Evolutionary conservation across 2,888 invertebrate species (phyloP).

Genomic region (Thymelicus lineola): DNA sequence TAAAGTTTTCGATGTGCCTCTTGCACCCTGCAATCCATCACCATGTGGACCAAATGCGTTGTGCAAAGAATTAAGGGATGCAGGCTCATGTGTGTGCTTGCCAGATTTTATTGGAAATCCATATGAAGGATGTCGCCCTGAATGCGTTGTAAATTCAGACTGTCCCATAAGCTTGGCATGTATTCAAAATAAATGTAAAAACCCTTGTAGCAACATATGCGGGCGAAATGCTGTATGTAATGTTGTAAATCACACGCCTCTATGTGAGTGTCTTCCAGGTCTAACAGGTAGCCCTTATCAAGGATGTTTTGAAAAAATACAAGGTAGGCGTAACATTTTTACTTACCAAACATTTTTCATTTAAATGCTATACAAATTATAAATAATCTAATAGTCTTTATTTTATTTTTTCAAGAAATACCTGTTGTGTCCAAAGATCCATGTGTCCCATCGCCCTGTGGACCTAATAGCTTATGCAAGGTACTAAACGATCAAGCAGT

Average conservation of each 20-base stretch:
- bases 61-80: constrained; percentile 88
- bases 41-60: constrained; percentile 91
- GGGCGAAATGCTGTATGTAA: constrained; percentile 90
- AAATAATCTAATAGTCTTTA: not conserved
- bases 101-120: constrained; percentile 90
- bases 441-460: constrained; percentile 91
- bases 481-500: constrained; percentile 88
- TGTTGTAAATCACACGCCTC: constrained; percentile 89
- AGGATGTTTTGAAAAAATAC: constrained; percentile 74
- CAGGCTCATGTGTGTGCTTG: constrained; percentile 89
- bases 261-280: constrained; percentile 87
- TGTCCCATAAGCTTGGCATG: constrained; percentile 90
- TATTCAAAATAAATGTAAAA: constrained; percentile 89
- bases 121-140: constrained; percentile 91
- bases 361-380: not conserved
- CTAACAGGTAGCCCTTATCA: constrained; percentile 87
- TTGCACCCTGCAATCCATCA: constrained; percentile 88
- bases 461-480: constrained; percentile 90
- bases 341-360: not conserved
- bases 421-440: constrained; percentile 79
- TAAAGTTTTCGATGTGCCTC: constrained; percentile 72
- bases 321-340: constrained; percentile 56
- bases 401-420: constrained; percentile 57
- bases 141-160: constrained; percentile 90
- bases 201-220: constrained; percentile 91